Percentiles rank a stretch among this genome's conserved stretches.
phyloP scores from a whole-genome alignment of 2,113 vertebrate species.

The Gobio gobio region DNA sequence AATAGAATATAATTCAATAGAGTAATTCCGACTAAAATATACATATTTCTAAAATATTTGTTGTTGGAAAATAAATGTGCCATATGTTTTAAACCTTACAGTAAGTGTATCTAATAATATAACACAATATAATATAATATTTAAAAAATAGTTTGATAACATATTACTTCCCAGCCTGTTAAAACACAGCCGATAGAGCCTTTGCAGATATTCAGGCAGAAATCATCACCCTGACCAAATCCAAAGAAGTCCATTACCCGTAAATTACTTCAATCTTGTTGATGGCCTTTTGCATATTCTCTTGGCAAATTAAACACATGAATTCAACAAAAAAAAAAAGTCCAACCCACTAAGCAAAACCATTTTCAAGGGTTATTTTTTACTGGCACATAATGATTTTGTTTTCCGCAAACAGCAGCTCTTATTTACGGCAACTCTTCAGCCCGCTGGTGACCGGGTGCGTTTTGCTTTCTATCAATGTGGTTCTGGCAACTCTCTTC shows the following conservation, averaged over 20 bases:
- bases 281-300: conserved; percentile 2
- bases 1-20: too few relatives aligned
- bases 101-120: too few relatives aligned
- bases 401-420: background rate
- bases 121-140: too few relatives aligned
- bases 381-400: conserved; percentile 7
- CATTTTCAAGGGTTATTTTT: background rate
- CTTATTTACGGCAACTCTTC: background rate
- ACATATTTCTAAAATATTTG: too few relatives aligned
- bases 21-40: too few relatives aligned
- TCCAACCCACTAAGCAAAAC: background rate
- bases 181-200: background rate
- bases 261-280: conserved; percentile 8
- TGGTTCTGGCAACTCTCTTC: background rate
- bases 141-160: background rate
- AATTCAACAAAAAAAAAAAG: too few relatives aligned
- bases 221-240: background rate
- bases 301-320: background rate
- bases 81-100: too few relatives aligned
- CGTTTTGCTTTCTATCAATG: background rate
- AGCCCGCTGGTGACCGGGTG: background rate
- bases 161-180: background rate
- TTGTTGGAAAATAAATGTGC: too few relatives aligned
- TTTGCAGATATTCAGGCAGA: background rate
- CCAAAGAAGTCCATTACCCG: background rate